Conservation (phyloP, 2,113 vertebrate genomes). For the Myrmecobius fasciatus region DNA sequence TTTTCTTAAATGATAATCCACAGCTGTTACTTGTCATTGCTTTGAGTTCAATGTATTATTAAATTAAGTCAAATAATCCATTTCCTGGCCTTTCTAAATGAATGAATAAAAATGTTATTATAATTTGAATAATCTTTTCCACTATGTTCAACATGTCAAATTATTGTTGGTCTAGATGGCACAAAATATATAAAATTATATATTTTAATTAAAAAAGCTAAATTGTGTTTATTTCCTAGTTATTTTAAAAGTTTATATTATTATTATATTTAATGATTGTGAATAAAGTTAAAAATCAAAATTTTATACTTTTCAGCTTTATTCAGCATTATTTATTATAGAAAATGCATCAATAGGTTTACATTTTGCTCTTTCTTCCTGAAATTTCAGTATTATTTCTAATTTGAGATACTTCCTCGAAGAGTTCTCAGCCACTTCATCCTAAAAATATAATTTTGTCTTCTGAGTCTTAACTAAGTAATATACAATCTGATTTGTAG, state of each 20-base stretch:
- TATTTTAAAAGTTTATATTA: background rate
- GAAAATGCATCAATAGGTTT: background rate
- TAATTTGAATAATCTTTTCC: background rate
- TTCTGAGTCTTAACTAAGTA: background rate
- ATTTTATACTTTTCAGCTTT: background rate
- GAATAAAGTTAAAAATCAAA: background rate
- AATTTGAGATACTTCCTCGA: background rate
- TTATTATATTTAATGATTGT: background rate
- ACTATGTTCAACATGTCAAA: background rate
- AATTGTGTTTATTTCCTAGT: background rate
- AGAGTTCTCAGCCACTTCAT: conserved; percentile 5
- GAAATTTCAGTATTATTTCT: background rate
- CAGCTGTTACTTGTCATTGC: background rate
- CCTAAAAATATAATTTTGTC: background rate
- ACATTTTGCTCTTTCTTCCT: background rate
- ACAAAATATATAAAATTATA: background rate
- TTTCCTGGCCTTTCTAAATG: background rate
- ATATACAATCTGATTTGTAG: conserved; percentile 33
- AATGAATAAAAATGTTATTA: background rate
- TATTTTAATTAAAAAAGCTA: background rate
- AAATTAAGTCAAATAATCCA: background rate
- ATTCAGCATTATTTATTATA: background rate
- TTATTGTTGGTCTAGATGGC: background rate
- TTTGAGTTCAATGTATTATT: background rate
- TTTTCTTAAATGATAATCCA: too few species aligned